Evolutionary conservation across 2,113 vertebrate species (phyloP).

Genomic region (Zosterops japonicus): DNA sequence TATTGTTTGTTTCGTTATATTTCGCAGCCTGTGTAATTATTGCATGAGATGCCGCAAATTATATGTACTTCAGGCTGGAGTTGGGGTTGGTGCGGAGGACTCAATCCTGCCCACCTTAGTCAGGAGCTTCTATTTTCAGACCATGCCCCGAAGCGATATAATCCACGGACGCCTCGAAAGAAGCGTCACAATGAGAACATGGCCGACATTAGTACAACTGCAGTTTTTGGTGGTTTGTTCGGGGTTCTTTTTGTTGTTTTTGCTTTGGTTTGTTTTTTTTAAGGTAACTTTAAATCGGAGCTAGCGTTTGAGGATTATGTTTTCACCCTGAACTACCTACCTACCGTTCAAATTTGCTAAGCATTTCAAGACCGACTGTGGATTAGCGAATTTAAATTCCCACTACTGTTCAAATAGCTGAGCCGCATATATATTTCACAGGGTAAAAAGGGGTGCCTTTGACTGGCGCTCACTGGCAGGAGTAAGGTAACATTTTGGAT

Average conservation of each 20-base stretch:
- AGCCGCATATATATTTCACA: constrained; percentile 6
- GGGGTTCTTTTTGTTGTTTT: too few species aligned
- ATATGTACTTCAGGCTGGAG: neutral
- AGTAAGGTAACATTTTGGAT: constrained; percentile 40
- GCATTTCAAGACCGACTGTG: neutral
- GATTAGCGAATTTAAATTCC: constrained; percentile 42
- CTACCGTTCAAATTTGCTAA: constrained; percentile 17
- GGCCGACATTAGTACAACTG: neutral
- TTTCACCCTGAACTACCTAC: neutral
- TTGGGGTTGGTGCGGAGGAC: neutral
- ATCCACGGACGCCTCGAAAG: neutral
- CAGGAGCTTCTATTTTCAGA: neutral
- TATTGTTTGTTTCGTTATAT: neutral
- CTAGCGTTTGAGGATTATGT: neutral
- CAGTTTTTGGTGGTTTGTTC: neutral
- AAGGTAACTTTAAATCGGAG: neutral
- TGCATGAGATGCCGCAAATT: neutral
- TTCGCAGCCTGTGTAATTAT: neutral
- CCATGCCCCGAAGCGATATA: neutral
- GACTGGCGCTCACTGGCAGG: neutral
- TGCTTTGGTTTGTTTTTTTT: neutral
- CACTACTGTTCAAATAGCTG: constrained; percentile 47
- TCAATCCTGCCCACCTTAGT: neutral
- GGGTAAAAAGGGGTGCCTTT: neutral
- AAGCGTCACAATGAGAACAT: neutral